A percentile compares a stretch with the other conserved stretches of the same genome.
Conservation (phyloP, 2,797 vertebrate species). For the Podargus strigoides region DNA sequence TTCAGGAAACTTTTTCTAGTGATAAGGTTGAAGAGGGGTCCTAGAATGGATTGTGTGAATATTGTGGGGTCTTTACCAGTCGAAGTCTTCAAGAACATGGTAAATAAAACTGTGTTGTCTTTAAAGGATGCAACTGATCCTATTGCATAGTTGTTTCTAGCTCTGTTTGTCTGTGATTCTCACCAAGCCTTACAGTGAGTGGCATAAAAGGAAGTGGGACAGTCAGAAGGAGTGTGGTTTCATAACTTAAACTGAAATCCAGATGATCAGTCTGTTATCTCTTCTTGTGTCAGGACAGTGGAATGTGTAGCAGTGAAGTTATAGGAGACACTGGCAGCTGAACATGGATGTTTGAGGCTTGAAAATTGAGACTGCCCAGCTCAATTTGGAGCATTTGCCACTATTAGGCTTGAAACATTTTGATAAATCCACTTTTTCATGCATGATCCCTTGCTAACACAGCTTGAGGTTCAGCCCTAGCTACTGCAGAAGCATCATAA, state of each 20-base stretch:
- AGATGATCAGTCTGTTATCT: not conserved
- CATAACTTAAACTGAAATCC: not conserved
- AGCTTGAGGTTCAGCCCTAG: not conserved
- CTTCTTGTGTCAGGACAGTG: not conserved
- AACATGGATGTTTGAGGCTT: not conserved
- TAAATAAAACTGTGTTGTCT: not conserved
- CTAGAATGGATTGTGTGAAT: not conserved
- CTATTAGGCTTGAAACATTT: not conserved
- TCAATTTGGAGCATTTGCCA: not conserved
- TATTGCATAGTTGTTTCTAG: not conserved
- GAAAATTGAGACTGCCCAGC: not conserved
- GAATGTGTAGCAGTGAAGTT: not conserved
- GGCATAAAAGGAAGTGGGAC: constrained; percentile 8
- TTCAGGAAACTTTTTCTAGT: not conserved
- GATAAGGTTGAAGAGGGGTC: not conserved
- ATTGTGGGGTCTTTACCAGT: not conserved
- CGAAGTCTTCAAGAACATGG: not conserved
- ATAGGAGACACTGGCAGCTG: not conserved
- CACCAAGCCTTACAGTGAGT: not conserved
- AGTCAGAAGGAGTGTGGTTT: not conserved
- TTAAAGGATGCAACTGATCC: not conserved
- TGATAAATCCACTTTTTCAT: not conserved
- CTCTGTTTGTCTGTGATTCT: not conserved
- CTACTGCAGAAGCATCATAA: not conserved
- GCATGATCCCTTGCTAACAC: not conserved